Percentiles rank a stretch among this genome's conserved stretches.
Conservation (phyloP, 2,113 vertebrate species). For the Upupa epops region DNA sequence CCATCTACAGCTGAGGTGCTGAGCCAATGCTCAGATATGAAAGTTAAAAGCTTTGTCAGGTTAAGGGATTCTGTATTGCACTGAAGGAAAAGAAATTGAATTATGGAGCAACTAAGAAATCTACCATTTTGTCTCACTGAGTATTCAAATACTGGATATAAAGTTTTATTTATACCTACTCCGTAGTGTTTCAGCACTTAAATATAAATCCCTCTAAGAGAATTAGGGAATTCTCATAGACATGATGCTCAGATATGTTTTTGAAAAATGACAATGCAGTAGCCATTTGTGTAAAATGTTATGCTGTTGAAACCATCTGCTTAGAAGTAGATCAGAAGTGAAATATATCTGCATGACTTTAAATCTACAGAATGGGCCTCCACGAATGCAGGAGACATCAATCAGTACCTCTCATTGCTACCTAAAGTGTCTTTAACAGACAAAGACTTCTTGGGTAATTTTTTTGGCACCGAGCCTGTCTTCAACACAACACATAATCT, state of each 20-base stretch:
- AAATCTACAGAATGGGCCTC: not conserved
- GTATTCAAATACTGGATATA: not conserved
- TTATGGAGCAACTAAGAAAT: not conserved
- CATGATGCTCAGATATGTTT: not conserved
- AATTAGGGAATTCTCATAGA: not conserved
- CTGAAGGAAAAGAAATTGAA: not conserved
- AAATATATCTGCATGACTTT: not conserved
- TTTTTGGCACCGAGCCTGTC: not conserved
- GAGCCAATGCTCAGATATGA: not conserved
- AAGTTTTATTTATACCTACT: not conserved
- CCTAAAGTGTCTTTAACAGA: not conserved
- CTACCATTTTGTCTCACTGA: not conserved
- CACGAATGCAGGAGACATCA: not conserved
- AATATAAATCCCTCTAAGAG: not conserved
- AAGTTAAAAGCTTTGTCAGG: not conserved
- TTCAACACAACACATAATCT: conserved; percentile 21
- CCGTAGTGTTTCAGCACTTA: not conserved
- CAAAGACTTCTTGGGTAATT: not conserved
- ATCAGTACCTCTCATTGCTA: not conserved
- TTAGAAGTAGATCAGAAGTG: not conserved
- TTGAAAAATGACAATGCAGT: not conserved
- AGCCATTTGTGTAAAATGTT: not conserved
- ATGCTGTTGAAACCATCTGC: not conserved
- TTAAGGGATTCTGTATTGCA: not conserved
- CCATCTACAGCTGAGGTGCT: not conserved